Base-by-base conservation (phyloP, 2,113 vertebrate genomes). In the Varanus komodoensis region DNA sequence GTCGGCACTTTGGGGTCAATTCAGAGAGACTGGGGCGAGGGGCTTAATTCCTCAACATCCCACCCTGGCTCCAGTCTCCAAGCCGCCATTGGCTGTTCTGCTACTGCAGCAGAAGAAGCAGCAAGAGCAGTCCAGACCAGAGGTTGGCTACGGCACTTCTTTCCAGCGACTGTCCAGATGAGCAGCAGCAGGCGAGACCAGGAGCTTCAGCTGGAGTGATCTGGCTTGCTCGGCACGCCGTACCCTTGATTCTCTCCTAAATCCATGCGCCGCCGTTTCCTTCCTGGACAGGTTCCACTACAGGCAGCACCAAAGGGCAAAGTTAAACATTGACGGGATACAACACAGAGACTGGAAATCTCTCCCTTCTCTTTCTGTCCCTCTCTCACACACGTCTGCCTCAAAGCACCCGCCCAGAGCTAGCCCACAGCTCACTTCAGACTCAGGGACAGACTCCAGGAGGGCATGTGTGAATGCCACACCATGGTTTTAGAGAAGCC, bases 11-110 rank as follows among this genome's bases (percentile, higher is more conserved):
- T 17, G 29, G 29, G 77, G 77, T 44, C 61, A 32, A 9, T 19
- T 32, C 0, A 19, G 19, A 50, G 88, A 34, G 82, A n/a, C 27
- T 52, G 34, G 44, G 81, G 61, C 29, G 7, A 32, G 29, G 25
- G 23, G 48, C 4, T 69, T 38, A 68, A 85, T 85, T 79, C 61
- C 82, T 79, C 89, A 61, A 32, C 88, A 77, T 50, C 81, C 54
- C 38, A 1, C 29, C 17, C 23, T 48, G 86, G 54, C 69, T 77
- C 81, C 68, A 81, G 54, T 19, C 34, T 52, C 69, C 68, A 38
- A 61, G 73, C 21, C n/a, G 27, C 44, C 44, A 6, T 34, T 2
- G 32, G 11, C 61, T 88, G 9, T 29, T n/a, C 12, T 69, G 54
- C 29, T 50, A n/a, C 44, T 50, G 44, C 48, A 23, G 52, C 71